These are phyloP conservation scores for Amiota minor DNA, from an alignment of 2,888 invertebrate species.

Conservation along the genomic window DNA sequence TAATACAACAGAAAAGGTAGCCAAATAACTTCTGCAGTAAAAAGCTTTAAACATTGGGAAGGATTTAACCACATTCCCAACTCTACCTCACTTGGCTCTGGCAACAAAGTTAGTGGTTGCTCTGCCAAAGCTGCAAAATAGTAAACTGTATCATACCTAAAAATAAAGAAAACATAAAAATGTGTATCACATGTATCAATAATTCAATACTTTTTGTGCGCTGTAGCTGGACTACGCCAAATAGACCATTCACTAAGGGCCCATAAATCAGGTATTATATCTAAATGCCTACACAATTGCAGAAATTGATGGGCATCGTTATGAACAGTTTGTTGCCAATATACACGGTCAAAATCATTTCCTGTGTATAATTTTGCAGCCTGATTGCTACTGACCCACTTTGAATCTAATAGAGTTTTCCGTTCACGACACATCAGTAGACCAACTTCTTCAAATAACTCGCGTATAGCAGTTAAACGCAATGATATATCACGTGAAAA, in stretches of 20 bases:
- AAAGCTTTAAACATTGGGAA: slow-evolving; percentile 47
- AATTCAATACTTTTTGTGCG: slow-evolving; percentile 72
- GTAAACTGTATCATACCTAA: slow-evolving; percentile 61
- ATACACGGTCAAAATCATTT: slow-evolving; percentile 75
- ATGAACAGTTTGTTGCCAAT: slow-evolving; percentile 78
- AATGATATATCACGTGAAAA: slow-evolving; percentile 80
- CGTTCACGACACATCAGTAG: slow-evolving; percentile 79
- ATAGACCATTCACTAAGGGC: slow-evolving; percentile 87
- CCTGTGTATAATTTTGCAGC: slow-evolving; percentile 72
- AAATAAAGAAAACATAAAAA: neutral
- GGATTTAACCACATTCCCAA: slow-evolving; percentile 52
- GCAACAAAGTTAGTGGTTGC: slow-evolving; percentile 48
- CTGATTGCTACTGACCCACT: slow-evolving; percentile 62
- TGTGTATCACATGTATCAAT: neutral
- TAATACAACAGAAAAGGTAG: slow-evolving; percentile 85
- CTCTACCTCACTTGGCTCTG: slow-evolving; percentile 60
- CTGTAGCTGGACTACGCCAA: slow-evolving; percentile 83
- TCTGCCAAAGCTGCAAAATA: slow-evolving; percentile 54
- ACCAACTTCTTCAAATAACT: slow-evolving; percentile 94
- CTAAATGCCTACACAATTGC: slow-evolving; percentile 79
- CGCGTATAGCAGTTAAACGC: slow-evolving; percentile 87
- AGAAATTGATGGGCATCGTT: slow-evolving; percentile 75
- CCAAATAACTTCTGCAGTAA: slow-evolving; percentile 55
- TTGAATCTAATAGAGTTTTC: slow-evolving; percentile 65
- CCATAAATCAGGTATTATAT: slow-evolving; percentile 86